Percentiles rank a stretch among this genome's conserved stretches.
These are phyloP conservation scores for Drosophila colorata DNA, from an alignment of 2,888 invertebrate genomes.

Conservation along the genomic window DNA sequence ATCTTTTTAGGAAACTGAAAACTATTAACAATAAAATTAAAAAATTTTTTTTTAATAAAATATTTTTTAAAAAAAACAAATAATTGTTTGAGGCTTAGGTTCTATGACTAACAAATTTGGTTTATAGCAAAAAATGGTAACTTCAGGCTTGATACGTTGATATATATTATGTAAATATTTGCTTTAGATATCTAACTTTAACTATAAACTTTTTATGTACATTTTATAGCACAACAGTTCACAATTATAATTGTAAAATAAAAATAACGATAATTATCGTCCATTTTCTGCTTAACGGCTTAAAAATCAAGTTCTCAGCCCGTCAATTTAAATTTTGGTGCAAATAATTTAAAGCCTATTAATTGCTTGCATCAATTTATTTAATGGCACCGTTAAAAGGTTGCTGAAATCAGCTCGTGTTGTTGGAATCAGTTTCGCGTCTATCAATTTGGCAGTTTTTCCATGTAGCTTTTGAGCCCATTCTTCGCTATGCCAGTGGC, in stretches of 20 bases:
- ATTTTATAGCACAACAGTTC: not conserved
- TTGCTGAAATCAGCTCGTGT: conserved; percentile 1
- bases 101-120: too few relatives aligned
- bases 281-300: not conserved
- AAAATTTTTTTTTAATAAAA: too few relatives aligned
- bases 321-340: not conserved
- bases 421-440: conserved; percentile 7
- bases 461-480: conserved; percentile 16
- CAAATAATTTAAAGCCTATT: conserved; percentile 24
- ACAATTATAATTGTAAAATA: too few relatives aligned
- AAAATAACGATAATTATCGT: too few relatives aligned
- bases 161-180: not conserved
- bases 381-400: conserved; percentile 32
- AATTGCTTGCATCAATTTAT: conserved; percentile 50
- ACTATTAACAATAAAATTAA: too few relatives aligned
- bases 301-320: not conserved
- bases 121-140: too few relatives aligned
- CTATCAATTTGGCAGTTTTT: conserved; percentile 21
- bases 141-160: too few relatives aligned
- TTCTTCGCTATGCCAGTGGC: conserved; percentile 14
- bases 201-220: not conserved
- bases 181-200: not conserved
- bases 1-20: too few relatives aligned
- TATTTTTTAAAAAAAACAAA: too few relatives aligned
- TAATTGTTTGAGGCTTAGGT: too few relatives aligned